Conservation (phyloP, 2,113 vertebrate species). For the Bombycilla garrulus region DNA sequence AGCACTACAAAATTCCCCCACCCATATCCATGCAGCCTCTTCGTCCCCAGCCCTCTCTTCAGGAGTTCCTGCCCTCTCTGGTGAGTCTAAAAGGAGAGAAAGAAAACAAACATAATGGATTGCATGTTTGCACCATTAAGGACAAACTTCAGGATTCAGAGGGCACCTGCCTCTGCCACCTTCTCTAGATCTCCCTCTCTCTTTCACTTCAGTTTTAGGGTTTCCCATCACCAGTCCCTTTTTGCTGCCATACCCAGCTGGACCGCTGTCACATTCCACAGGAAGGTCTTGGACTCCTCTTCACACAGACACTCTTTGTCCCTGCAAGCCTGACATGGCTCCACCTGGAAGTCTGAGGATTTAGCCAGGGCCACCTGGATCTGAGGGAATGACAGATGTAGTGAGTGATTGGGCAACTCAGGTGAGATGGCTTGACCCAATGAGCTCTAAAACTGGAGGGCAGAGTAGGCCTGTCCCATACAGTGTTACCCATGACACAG, state of each 20-base stretch:
- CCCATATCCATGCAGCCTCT: neutral
- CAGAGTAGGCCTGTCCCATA: neutral
- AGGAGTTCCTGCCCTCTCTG: neutral
- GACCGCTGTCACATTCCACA: slow-evolving; percentile 77
- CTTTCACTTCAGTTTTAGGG: neutral
- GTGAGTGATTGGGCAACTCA: neutral
- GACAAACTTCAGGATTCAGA: neutral
- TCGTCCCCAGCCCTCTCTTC: neutral
- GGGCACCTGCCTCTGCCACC: neutral
- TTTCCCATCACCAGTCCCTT: neutral
- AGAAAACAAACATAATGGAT: neutral
- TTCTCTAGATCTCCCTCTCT: neutral
- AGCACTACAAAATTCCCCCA: neutral
- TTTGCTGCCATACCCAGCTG: slow-evolving; percentile 70
- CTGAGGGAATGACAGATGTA: slow-evolving; percentile 4
- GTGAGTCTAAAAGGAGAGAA: neutral
- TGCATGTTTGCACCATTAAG: neutral
- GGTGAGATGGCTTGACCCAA: neutral
- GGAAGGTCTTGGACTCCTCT: slow-evolving; percentile 73
- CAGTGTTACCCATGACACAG: neutral
- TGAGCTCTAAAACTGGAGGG: neutral
- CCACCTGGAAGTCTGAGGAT: slow-evolving; percentile 53
- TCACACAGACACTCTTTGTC: slow-evolving; percentile 77
- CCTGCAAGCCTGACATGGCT: slow-evolving; percentile 18
- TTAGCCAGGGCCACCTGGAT: neutral